phyloP scores from a whole-genome alignment of 2,888 invertebrate species.

The Nebria brevicollis region DNA sequence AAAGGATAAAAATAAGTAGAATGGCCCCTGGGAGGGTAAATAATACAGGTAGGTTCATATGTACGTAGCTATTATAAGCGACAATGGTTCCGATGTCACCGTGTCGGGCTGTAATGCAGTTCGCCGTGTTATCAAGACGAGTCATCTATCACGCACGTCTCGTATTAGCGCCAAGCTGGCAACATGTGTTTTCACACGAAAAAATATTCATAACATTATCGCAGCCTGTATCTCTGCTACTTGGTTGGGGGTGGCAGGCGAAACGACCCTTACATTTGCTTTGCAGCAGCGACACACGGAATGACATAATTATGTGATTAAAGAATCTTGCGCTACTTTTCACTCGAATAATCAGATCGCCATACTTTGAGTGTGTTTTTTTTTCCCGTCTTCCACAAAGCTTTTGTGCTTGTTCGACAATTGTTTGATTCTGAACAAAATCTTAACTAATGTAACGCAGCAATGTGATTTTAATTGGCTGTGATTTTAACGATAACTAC shows the following conservation, averaged over 20 bases:
- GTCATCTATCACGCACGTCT: conserved; percentile 60
- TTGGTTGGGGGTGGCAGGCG: conserved; percentile 24
- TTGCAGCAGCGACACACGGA: conserved; percentile 54
- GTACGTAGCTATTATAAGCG: conserved; percentile 38
- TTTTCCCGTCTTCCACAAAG: neutral
- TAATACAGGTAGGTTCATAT: conserved; percentile 6
- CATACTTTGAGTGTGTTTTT: neutral
- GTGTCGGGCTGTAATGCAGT: conserved; percentile 51
- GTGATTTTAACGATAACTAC: conserved; percentile 25
- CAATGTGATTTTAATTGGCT: conserved; percentile 25
- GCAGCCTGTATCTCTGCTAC: conserved; percentile 26
- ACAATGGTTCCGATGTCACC: conserved; percentile 52
- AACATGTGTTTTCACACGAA: conserved; percentile 60
- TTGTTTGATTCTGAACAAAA: neutral
- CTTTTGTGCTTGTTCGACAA: neutral
- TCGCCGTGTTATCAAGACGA: conserved; percentile 55
- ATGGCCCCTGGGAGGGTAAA: conserved; percentile 24
- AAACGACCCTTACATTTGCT: conserved; percentile 50
- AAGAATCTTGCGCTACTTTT: conserved; percentile 46
- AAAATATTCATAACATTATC: conserved; percentile 58
- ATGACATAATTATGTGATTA: conserved; percentile 60
- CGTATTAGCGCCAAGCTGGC: conserved; percentile 57
- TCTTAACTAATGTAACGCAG: conserved; percentile 9
- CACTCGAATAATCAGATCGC: conserved; percentile 9
- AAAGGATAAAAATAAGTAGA: conserved; percentile 44